Conservation (phyloP, 2,888 invertebrate genomes). For the Tipula confusa region DNA sequence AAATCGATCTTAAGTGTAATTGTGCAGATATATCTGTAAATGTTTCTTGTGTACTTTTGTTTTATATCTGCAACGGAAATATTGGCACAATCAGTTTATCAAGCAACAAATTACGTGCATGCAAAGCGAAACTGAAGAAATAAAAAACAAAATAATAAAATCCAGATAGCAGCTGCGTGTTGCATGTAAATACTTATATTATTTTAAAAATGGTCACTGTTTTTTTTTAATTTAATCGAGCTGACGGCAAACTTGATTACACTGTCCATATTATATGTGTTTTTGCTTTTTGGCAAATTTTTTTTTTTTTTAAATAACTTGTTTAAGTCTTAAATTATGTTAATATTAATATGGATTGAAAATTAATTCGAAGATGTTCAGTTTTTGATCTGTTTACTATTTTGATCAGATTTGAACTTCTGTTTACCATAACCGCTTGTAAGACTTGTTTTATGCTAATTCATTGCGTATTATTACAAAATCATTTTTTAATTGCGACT, state of each 20-base stretch:
- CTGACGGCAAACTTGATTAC: not conserved
- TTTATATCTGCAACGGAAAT: not conserved
- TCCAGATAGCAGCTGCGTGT: constrained; percentile 3
- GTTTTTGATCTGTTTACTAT: too few species aligned
- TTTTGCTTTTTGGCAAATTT: not conserved
- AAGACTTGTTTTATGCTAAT: too few species aligned
- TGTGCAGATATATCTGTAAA: not conserved
- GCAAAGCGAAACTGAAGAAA: not conserved
- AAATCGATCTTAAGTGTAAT: not conserved
- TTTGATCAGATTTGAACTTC: too few species aligned
- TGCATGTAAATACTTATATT: not conserved
- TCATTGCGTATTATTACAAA: too few species aligned
- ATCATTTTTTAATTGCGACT: too few species aligned
- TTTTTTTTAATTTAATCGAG: not conserved
- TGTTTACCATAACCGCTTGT: too few species aligned
- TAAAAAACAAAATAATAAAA: not conserved
- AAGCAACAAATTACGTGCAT: not conserved
- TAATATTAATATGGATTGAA: too few species aligned
- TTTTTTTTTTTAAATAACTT: too few species aligned
- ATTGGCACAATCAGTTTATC: not conserved
- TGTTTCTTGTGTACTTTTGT: too few species aligned
- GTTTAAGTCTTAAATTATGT: too few species aligned
- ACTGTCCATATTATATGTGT: not conserved
- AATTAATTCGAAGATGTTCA: too few species aligned
- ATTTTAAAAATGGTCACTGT: not conserved